Base-by-base conservation (phyloP, 2,888 invertebrate species). In the Clistopyga incitator region DNA sequence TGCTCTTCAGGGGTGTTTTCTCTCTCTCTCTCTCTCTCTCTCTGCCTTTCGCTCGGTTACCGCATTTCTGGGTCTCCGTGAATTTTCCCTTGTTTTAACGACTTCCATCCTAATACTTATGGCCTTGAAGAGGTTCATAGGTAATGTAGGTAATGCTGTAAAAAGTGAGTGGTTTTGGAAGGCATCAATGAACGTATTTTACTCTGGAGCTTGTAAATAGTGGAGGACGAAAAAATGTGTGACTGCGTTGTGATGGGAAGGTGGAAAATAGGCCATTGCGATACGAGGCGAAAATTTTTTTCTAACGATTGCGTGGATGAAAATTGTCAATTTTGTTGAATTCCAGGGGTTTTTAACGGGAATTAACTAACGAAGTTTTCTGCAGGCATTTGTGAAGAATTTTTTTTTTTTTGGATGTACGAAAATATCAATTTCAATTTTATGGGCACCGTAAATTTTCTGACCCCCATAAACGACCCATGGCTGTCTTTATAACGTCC, bases 161-260 rank as follows among this genome's bases (percentile, higher is more conserved):
- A 84, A 83, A 81, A 81, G 70, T 70, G 72, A 84, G 77, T 64
- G 81, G 68, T 81, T 84, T 64, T 52, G 10, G 45, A 29, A 34
- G 61, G 61, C 54, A 50, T 74, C 18, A 54, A 52, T 47, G 75
- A 45, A 38, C 42, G 8, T 71, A 50, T 64, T 52, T 71, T 23
- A 38, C 34, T 52, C 50, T 10, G 13, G 61, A 59, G 0, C 20
- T 15, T 29, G 29, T 29, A 20, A n/a, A 29, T 61, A 18, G n/a
- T 10, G 1, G 38, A 38, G 1, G 38, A 38, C 38, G 10, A 10
- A 38, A 38, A 8, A 38, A 6, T 10, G 10, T 0, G 10, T 38
- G 38, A 8, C 10, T 38, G 10, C 38, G 38, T 10, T 10, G 38
- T 8, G 38, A 38, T 6, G 38, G 1, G 10, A 10, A 8, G 2